phyloP scores from a whole-genome alignment of 2,113 vertebrate genomes.

The Seriola dumerili region DNA sequence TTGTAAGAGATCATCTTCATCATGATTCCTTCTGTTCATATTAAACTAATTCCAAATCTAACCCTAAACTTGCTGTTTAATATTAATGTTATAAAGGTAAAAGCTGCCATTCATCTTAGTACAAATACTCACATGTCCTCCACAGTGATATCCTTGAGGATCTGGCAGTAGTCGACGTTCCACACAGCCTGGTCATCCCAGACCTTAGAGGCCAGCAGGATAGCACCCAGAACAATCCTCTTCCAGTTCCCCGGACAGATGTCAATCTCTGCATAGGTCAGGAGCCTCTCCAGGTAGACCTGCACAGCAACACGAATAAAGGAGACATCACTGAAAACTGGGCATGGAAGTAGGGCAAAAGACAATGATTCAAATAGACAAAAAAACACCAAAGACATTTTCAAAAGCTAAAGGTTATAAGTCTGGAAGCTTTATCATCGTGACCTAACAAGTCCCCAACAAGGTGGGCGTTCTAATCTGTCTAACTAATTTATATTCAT shows the following conservation, averaged over 20 bases:
- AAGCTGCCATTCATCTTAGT: not conserved
- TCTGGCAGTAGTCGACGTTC: slow-evolving; percentile 99
- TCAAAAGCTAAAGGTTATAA: not conserved
- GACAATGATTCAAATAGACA: not conserved
- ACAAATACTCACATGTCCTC: slow-evolving; percentile 94
- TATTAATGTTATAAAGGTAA: not conserved
- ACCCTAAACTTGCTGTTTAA: not conserved
- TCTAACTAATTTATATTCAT: not conserved
- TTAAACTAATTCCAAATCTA: not conserved
- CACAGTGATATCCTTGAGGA: slow-evolving; percentile 97
- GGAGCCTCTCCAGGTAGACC: slow-evolving; percentile 96
- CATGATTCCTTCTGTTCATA: not conserved
- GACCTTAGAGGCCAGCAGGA: slow-evolving; percentile 96
- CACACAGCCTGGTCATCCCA: slow-evolving; percentile 99
- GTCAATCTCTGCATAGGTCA: slow-evolving; percentile 97
- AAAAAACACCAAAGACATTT: not conserved
- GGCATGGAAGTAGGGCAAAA: not conserved
- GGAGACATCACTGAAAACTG: not conserved
- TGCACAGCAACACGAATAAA: slow-evolving; percentile 50
- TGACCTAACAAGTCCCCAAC: not conserved
- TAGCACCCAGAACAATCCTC: slow-evolving; percentile 94
- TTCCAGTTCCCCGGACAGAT: slow-evolving; percentile 98
- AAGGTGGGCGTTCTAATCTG: not conserved
- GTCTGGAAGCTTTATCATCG: not conserved
- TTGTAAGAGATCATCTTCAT: not conserved